Evolutionary conservation across 2,113 vertebrate genomes (phyloP).

Genomic region (Psettodes erumei): DNA sequence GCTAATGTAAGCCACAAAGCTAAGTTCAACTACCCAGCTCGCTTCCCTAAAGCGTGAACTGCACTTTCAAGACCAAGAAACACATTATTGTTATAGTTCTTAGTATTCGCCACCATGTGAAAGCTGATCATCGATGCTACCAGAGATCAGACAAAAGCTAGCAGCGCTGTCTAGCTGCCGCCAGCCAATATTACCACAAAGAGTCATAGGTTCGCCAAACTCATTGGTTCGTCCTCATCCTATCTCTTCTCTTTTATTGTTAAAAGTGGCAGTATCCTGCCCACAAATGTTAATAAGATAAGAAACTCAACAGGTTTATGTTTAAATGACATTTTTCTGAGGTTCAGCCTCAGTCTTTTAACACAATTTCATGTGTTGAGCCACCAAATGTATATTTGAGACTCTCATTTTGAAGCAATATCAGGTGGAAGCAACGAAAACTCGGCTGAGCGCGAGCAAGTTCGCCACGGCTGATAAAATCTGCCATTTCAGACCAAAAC

Average conservation of each 20-base stretch:
- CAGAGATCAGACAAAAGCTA: not conserved
- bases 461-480: not conserved
- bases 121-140: not conserved
- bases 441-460: not conserved
- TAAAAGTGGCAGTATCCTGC: not conserved
- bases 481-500: too few species aligned
- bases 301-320: not conserved
- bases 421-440: not conserved
- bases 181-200: not conserved
- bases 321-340: not conserved
- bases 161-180: not conserved
- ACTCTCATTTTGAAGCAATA: too few species aligned
- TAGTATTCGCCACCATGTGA: not conserved
- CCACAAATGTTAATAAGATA: not conserved
- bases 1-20: not conserved
- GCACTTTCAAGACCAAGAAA: not conserved
- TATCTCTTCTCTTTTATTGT: not conserved
- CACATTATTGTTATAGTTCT: too few species aligned
- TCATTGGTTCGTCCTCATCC: not conserved
- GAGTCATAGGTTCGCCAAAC: not conserved
- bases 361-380: not conserved
- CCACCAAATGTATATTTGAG: not conserved
- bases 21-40: not conserved
- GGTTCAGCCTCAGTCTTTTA: not conserved
- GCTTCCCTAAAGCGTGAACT: not conserved